These are phyloP conservation scores for Coendou prehensilis DNA, from an alignment of 2,797 vertebrate genomes.

Conservation along the genomic window DNA sequence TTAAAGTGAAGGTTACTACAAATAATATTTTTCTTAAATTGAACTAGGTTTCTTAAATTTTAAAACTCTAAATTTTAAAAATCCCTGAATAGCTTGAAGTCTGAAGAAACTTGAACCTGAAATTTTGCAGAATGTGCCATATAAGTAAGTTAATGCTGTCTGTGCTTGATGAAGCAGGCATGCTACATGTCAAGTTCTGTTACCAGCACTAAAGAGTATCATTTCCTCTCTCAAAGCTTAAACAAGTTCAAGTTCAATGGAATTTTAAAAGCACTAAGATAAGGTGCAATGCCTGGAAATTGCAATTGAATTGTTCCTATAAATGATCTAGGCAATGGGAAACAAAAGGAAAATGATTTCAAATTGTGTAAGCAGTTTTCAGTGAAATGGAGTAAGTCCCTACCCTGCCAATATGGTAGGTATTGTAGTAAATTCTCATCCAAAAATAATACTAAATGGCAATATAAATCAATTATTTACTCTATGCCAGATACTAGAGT, in stretches of 20 bases:
- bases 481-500: neutral
- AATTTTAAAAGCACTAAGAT: conserved; percentile 66
- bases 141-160: neutral
- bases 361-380: conserved; percentile 1
- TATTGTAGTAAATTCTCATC: neutral
- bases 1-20: neutral
- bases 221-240: neutral
- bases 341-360: neutral
- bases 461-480: neutral
- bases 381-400: neutral
- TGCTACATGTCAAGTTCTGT: neutral
- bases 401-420: neutral
- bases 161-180: neutral
- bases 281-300: conserved; percentile 39
- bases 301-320: conserved; percentile 51
- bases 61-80: neutral
- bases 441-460: neutral
- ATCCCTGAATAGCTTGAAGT: neutral
- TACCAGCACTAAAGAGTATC: neutral
- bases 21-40: neutral
- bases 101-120: neutral
- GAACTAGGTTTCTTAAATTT: too few relatives aligned
- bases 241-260: conserved; percentile 21
- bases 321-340: conserved; percentile 29
- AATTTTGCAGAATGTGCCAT: neutral